Percentiles rank a stretch among this genome's conserved stretches.
Evolutionary conservation across 2,888 invertebrate species (phyloP).

Genomic region (Lochmaea crataegi): DNA sequence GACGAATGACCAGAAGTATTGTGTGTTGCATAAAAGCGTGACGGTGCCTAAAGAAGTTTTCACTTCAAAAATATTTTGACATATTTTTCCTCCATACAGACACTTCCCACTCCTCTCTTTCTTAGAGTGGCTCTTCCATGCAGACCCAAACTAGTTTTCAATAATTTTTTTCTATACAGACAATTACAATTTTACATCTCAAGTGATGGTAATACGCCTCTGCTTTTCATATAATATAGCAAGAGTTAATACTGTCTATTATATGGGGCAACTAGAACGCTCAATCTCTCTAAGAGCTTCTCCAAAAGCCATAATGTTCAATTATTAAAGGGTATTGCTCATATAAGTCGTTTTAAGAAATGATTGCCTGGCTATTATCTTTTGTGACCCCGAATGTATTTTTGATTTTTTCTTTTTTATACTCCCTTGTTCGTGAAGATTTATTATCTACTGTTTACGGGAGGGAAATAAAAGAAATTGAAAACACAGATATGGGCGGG

Average conservation of each 20-base stretch:
- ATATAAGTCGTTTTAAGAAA: constrained; percentile 65
- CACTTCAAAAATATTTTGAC: no score
- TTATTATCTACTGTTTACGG: constrained; percentile 46
- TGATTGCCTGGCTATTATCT: constrained; percentile 59
- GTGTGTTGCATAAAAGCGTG: no score
- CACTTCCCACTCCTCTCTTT: no score
- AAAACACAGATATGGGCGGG: constrained; percentile 20
- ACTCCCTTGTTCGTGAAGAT: constrained; percentile 54
- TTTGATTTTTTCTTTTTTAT: constrained; percentile 61
- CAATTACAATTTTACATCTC: not conserved
- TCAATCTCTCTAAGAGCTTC: constrained; percentile 66
- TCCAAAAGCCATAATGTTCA: constrained; percentile 65
- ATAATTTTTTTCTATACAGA: no score
- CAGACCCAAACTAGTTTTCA: no score
- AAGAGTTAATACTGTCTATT: constrained; percentile 59
- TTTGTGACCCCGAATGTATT: constrained; percentile 59
- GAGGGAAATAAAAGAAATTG: constrained; percentile 27
- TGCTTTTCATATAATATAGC: constrained; percentile 33
- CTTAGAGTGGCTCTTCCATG: not conserved
- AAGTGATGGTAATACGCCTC: constrained; percentile 23
- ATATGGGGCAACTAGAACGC: constrained; percentile 55
- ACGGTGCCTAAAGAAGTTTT: no score
- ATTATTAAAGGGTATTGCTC: constrained; percentile 67
- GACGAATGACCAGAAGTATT: no score
- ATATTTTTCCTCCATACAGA: no score